Base-by-base conservation (phyloP, 1,140 invertebrate genomes). In the Anastatus disparis region DNA sequence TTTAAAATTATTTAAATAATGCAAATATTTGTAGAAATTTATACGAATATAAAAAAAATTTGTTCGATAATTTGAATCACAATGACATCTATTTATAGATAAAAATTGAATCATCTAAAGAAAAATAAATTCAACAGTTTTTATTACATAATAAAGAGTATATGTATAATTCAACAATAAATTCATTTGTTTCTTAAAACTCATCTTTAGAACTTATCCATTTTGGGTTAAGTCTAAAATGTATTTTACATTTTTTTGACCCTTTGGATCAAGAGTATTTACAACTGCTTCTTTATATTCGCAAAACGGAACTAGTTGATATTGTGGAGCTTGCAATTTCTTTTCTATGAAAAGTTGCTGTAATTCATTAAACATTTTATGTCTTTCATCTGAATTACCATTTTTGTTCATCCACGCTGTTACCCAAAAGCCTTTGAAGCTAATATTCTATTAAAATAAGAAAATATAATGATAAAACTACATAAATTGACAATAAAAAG, bases 391-490 rank as follows among this genome's bases (percentile, higher is more conserved):
- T 4, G 82, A 79, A 38, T 84, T 76, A 9, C 82, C 81, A 79
- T 91, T 89, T 56, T 89, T 82, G 76, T 91, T 91, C 68, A 87
- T 86, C 96, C 97, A 99, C 53, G 90, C 86, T 0, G 96, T 94
- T 93, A 99, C 96, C 98, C 98, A 99, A 86, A 95, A 99, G n/a
- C 97, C 98, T 81, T 88, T 84, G 9, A 96, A 87, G 50, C 87
- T 86, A 65, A 98, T 88, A 82, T 99, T 91, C 80, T 87, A 70
- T 63, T n/a, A 55, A 65, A 42, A 20, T 27, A 17, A 24, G 26
- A 42, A 12, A 29, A 22, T 58, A 40, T 20, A 17, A 22, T 15
- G 22, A 38, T 15, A 26, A n/a, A n/a, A n/a, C n/a, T n/a, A n/a
- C n/a, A n/a, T n/a, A n/a, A n/a, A n/a, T n/a, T n/a, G n/a, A n/a